These are phyloP conservation scores for Crossaster papposus DNA, from an alignment of 53 echinoderm and acorn worm genomes.

Conservation along the genomic window DNA sequence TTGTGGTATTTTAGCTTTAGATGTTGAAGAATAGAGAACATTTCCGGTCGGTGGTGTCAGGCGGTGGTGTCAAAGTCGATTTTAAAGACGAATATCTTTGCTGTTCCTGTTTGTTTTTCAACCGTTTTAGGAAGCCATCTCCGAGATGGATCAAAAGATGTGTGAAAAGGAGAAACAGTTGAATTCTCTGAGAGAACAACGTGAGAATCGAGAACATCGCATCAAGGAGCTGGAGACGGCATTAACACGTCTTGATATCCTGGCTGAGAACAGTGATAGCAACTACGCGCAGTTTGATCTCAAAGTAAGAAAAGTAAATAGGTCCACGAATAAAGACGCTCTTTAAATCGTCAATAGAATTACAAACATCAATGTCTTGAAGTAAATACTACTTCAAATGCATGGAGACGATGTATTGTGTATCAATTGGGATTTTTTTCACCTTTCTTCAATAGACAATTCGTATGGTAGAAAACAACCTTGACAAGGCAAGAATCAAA, in stretches of 20 bases:
- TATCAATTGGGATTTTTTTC: neutral
- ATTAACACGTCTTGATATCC: constrained; percentile 56
- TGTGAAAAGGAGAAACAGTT: constrained; percentile 91
- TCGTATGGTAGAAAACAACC: constrained; percentile 92
- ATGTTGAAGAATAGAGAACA: neutral
- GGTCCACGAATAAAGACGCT: too few relatives aligned
- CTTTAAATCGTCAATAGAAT: too few relatives aligned
- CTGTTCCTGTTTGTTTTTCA: neutral
- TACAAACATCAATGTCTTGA: too few relatives aligned
- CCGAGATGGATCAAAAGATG: constrained; percentile 87
- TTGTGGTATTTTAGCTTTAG: neutral
- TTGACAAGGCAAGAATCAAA: constrained; percentile 96
- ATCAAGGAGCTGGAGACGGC: constrained; percentile 71
- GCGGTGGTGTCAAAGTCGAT: neutral
- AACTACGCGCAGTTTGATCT: constrained; percentile 76
- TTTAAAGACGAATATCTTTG: neutral
- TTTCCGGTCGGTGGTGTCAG: too few relatives aligned
- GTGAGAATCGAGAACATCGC: constrained; percentile 68
- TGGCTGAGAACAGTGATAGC: constrained; percentile 69
- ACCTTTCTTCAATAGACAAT: constrained; percentile 67
- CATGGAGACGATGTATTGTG: neutral
- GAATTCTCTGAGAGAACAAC: constrained; percentile 75
- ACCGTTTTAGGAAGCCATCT: constrained; percentile 58
- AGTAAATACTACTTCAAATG: too few relatives aligned
- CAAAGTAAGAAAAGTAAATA: constrained; percentile 32